phyloP scores from a whole-genome alignment of 2,888 invertebrate genomes.

The Masnerella sp. region DNA sequence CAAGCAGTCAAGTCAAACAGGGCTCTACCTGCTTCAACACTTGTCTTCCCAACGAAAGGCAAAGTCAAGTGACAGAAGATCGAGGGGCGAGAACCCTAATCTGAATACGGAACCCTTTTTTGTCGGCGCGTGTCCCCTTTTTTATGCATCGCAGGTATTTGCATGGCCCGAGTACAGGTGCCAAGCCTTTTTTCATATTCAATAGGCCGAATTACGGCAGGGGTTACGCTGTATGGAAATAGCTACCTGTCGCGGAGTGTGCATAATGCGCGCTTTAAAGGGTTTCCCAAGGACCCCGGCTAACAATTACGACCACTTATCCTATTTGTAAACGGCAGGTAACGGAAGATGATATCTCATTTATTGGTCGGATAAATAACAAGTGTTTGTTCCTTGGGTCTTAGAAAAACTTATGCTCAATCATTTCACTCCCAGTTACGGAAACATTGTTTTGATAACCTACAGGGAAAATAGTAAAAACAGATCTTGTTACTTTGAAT shows the following conservation, averaged over 20 bases:
- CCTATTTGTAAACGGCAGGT: conserved; percentile 24
- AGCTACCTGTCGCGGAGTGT: conserved; percentile 54
- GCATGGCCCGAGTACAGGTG: conserved; percentile 71
- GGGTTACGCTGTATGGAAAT: conserved; percentile 69
- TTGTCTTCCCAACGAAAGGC: conserved; percentile 60
- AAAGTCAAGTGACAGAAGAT: conserved; percentile 65
- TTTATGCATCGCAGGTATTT: conserved; percentile 72
- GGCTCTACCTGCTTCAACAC: conserved; percentile 57
- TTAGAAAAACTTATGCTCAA: no score
- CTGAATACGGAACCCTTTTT: conserved; percentile 74
- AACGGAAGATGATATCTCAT: conserved; percentile 21
- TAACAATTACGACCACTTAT: conserved; percentile 44
- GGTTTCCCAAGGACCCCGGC: conserved; percentile 31
- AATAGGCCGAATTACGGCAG: conserved; percentile 62
- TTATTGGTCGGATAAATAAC: not conserved
- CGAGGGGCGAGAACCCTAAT: conserved; percentile 67
- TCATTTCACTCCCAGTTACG: no score
- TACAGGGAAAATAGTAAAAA: no score
- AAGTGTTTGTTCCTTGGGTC: no score
- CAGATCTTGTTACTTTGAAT: no score
- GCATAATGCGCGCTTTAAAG: conserved; percentile 45
- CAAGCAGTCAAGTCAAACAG: no score
- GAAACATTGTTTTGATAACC: no score
- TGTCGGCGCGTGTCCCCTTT: conserved; percentile 64
- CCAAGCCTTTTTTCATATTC: conserved; percentile 65